phyloP scores from a whole-genome alignment of 2,797 vertebrate genomes.

The Sylvilagus floridanus region DNA sequence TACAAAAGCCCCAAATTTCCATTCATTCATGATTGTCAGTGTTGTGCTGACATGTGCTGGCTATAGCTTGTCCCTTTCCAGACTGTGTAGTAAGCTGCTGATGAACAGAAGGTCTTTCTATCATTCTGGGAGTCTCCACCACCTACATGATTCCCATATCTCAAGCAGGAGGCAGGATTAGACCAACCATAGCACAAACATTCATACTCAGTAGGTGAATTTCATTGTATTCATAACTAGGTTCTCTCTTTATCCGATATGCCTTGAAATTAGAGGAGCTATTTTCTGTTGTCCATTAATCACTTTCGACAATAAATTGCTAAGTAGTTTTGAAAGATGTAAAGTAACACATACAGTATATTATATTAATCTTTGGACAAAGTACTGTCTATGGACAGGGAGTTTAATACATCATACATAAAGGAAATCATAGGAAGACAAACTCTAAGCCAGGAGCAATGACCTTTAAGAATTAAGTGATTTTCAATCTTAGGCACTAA shows the following conservation, averaged over 20 bases:
- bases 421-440: conserved; percentile 12
- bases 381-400: background rate
- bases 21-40: background rate
- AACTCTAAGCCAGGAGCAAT: background rate
- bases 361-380: background rate
- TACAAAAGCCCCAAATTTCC: background rate
- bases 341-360: background rate
- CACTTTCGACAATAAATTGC: conserved; percentile 25
- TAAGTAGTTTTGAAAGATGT: conserved; percentile 42
- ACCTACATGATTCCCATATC: background rate
- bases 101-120: conserved; percentile 19
- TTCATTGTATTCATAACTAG: background rate
- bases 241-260: background rate
- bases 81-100: background rate
- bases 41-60: background rate
- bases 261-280: background rate
- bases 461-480: conserved; percentile 11
- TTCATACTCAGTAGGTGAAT: background rate
- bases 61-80: background rate
- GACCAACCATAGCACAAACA: background rate
- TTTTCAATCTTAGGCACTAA: conserved; percentile 15
- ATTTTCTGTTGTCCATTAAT: conserved; percentile 39
- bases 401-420: background rate
- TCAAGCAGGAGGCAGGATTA: conserved; percentile 37
- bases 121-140: conserved; percentile 13